Base-by-base conservation (phyloP, 2,113 vertebrate species). In the Phyllopteryx taeniolatus region DNA sequence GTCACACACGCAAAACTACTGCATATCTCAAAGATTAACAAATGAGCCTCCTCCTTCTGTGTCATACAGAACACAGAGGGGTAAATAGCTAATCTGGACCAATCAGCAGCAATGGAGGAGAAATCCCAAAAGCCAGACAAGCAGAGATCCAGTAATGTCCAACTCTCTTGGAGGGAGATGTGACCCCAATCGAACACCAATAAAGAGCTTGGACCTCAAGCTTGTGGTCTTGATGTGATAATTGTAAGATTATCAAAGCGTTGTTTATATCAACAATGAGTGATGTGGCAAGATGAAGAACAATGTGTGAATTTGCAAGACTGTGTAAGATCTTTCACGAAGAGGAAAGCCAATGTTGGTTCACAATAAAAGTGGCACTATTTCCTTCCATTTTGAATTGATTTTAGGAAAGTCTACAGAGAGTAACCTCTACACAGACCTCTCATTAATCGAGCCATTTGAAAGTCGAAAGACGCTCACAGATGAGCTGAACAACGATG, bases 91-190 rank as follows among this genome's bases (percentile, higher is more conserved):
- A 67, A 57, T 15, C 67, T 76, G 74, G 78, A 84, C 85, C 78
- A 83, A 85, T 85, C 79, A 81, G 73, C 78, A 65, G 76, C 76
- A 73, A 57, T 2, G 20, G 59, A 85, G 73, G 8, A 80, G 44
- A 87, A 84, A 80, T 80, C 82, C 84, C 76, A 74, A 70, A 73
- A 79, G 73, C 46, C 73, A 71, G 78, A 0, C 68, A 74, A 81
- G 64, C 74, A 72, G 76, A 79, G 68, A 74, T 83, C 17, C 74
- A 80, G 67, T 82, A 70, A 83, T 80, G 75, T 65, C 68, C 73
- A 81, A 89, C 59, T 84, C 46, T 78, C 70, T 76, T 80, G 84
- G 71, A 87, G 59, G 60, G 76, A 72, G 68, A 80, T 82, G 53
- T 77, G 79, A 71, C 68, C 73, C 65, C 69, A 4, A 35, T 85